Evolutionary conservation across 2,113 vertebrate genomes (phyloP), one percentile per base, ranked within the genome.

Genomic region (Sylvicapra grimmia): DNA sequence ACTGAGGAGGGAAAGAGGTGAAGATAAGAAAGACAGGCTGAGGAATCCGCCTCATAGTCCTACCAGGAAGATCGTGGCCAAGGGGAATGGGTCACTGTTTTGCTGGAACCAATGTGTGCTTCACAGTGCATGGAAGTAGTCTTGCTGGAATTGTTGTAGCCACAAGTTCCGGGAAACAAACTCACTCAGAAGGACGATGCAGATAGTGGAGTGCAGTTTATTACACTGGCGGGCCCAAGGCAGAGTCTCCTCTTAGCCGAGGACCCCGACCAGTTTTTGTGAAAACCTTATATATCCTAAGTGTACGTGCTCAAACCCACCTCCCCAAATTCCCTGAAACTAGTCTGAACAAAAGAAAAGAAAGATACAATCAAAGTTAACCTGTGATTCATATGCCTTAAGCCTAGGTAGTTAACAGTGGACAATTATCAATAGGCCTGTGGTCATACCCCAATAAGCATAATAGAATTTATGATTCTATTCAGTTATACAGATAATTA

Each of bases 181-280:
- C n/a, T 75, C 68, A 40, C 68, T 72, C 19, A 75, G n/a, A 72
- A 40, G 19, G 18, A 75, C n/a, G 23, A 3, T 40, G 68, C n/a
- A 75, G 68, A 75, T 75, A 23, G 68, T 75, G n/a, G 68, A 40
- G 19, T 75, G 11, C n/a, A 75, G 68, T 72, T 72, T 72, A 72
- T 72, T 72, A 72, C 2, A 23, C n/a, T 1, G 0, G n/a, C 2
- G 0, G 68, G n/a, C n/a, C n/a, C 19, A 40, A 75, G 19, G n/a
- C 68, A 40, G 68, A 72, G 68, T 72, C 68, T 72, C 65, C n/a
- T 72, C 9, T 72, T 36, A 72, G n/a, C 68, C 33, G 40, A 72
- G 68, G 68, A 72, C 68, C 19, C 19, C 2, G 5, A 72, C 2
- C 68, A 72, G 68, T 72, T 72, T 72, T 40, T 72, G 68, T 40